Base-by-base conservation (phyloP, 2,113 vertebrate species). In the Lanius collurio region DNA sequence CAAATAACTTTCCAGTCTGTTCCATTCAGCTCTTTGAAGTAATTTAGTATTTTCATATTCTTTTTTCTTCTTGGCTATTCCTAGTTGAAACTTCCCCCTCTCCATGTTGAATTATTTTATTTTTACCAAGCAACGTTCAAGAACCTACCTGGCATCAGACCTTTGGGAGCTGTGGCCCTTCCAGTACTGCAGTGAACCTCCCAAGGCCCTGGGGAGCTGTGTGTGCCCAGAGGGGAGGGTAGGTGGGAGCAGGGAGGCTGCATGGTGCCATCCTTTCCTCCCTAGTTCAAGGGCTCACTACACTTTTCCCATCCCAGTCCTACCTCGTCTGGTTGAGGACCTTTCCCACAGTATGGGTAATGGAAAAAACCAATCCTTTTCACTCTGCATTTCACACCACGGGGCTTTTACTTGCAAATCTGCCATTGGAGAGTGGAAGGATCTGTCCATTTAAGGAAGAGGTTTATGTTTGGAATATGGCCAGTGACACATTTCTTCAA, bases 31-130 rank as follows among this genome's bases (percentile, higher is more conserved):
- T 64, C 62, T 74, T 85, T 39, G 69, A 93, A n/a, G 17, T 74
- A 70, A 79, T 27, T 19, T 18, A 56, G 13, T 52, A 33, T 90
- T 88, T 90, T 73, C 19, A 35, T 50, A 39, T 42, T 49, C 2
- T 55, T 91, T 91, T 83, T 82, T 30, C 24, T 60, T 74, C 41
- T 60, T 10, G 1, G 11, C 15, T 37, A 50, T 44, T 64, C 49
- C 31, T 60, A 68, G 28, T 2, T 41, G 16, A 77, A 33, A n/a
- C 55, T 70, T 78, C 28, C 8, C 7, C 13, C 9, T 8, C 15
- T 11, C 2, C 1, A 0, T 2, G 1, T 4, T 44, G 62, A 83
- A 44, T 78, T 68, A 23, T 50, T 41, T 65, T n/a, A 15, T 37
- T 44, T 74, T 90, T 27, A 57, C 22, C 4, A 11, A 35, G 11